Conservation (phyloP, 2,113 vertebrate genomes). For the Myrmecobius fasciatus region DNA sequence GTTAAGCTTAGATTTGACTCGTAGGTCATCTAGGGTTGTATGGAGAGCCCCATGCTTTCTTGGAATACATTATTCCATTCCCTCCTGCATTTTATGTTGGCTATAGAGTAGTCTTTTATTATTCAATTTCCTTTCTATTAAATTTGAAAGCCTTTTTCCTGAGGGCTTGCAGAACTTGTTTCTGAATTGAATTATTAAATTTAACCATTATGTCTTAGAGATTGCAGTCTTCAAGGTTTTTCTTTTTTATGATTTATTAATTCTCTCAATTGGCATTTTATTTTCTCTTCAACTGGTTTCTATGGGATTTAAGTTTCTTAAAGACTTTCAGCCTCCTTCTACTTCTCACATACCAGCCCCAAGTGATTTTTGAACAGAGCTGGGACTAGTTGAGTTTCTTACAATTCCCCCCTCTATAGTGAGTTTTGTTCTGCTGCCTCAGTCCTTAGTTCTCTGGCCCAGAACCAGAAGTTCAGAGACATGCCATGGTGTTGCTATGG, state of each 20-base stretch:
- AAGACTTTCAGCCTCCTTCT: not conserved
- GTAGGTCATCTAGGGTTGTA: not conserved
- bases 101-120: not conserved
- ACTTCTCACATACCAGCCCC: too few species aligned
- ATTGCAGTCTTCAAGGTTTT: not conserved
- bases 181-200: not conserved
- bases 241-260: not conserved
- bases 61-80: not conserved
- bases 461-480: not conserved
- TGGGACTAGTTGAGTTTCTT: too few species aligned
- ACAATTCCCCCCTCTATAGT: too few species aligned
- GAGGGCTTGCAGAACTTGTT: not conserved
- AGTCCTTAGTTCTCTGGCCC: not conserved
- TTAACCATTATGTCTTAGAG: not conserved
- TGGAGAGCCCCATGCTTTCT: not conserved
- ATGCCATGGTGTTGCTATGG: not conserved
- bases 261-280: not conserved
- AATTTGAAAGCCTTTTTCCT: not conserved
- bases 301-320: not conserved
- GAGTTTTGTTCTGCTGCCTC: not conserved
- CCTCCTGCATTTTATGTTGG: not conserved
- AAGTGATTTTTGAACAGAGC: not conserved
- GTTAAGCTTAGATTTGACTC: not conserved
- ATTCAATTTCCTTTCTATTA: not conserved
- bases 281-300: not conserved